Evolutionary conservation across 2,888 invertebrate species (phyloP).

Genomic region (Nomada ruficornis): DNA sequence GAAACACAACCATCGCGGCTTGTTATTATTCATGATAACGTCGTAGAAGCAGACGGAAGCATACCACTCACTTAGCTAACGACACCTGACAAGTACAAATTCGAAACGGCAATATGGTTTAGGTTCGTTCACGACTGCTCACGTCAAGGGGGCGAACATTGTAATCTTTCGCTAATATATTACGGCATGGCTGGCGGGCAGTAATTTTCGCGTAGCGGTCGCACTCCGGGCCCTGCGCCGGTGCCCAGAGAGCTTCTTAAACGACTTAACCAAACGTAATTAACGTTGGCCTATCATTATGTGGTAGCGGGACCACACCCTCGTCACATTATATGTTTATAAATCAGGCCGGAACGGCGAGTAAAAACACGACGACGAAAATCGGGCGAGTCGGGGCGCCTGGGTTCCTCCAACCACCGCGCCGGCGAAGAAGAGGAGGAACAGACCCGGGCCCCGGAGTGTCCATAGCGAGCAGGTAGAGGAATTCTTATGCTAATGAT

Average conservation of each 20-base stretch:
- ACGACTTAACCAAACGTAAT: conserved; percentile 82
- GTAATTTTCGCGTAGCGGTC: conserved; percentile 66
- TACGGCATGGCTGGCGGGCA: conserved; percentile 51
- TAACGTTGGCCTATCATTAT: conserved; percentile 84
- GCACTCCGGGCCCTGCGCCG: conserved; percentile 35
- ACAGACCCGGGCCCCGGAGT: conserved; percentile 9
- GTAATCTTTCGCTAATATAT: conserved; percentile 66
- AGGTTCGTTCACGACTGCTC: conserved; percentile 1
- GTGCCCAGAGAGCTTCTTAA: conserved; percentile 46
- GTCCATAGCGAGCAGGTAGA: conserved; percentile 79
- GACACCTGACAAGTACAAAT: conserved; percentile 34
- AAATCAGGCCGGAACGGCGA: conserved; percentile 80
- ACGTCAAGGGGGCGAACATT: conserved; percentile 52
- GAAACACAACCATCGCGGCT: too few species aligned
- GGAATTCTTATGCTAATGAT: conserved; percentile 85
- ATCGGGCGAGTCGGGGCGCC: conserved; percentile 69
- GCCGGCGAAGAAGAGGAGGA: background rate
- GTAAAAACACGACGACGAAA: conserved; percentile 76
- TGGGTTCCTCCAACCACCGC: conserved; percentile 14
- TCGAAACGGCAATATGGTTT: conserved; percentile 9
- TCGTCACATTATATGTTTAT: conserved; percentile 85
- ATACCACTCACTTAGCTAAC: conserved; percentile 8
- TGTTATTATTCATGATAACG: background rate
- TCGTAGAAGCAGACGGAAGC: background rate
- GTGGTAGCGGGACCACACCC: conserved; percentile 84